These are phyloP conservation scores for Neodiprion fabricii DNA, from an alignment of 1,140 invertebrate species.

Conservation along the genomic window DNA sequence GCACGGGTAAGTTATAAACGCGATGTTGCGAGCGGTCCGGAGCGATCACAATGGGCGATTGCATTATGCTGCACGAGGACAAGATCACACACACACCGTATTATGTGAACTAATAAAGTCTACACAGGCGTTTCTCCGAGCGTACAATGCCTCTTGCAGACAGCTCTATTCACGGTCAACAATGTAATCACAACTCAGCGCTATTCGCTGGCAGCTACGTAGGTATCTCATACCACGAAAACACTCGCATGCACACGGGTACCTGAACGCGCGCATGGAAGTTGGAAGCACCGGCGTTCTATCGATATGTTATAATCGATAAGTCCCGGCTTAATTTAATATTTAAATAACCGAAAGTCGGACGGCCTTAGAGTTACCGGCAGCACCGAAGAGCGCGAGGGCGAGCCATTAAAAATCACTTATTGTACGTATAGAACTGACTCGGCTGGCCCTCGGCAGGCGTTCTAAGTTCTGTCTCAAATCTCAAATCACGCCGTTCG, in stretches of 20 bases:
- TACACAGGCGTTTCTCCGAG: constrained; percentile 9
- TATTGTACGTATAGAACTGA: background rate
- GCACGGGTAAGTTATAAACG: background rate
- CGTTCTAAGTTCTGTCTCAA: no score
- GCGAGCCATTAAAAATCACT: constrained; percentile 1
- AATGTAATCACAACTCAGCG: constrained; percentile 55
- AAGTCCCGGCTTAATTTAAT: constrained; percentile 13
- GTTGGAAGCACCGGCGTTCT: constrained; percentile 23
- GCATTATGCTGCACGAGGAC: constrained; percentile 35
- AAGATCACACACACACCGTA: constrained; percentile 1
- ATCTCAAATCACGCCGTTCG: no score
- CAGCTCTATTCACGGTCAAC: constrained; percentile 49
- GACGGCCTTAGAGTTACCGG: background rate
- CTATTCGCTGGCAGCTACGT: constrained; percentile 38
- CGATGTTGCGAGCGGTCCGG: constrained; percentile 12
- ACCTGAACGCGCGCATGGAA: constrained; percentile 31
- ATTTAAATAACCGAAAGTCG: constrained; percentile 7
- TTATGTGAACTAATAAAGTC: constrained; percentile 5
- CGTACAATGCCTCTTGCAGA: constrained; percentile 11
- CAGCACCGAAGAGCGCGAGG: background rate
- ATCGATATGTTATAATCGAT: constrained; percentile 18
- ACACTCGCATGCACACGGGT: constrained; percentile 24
- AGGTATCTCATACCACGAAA: constrained; percentile 21
- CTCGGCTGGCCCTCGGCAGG: no score
- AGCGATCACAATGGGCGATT: constrained; percentile 40